Conservation (phyloP, 2,888 invertebrate genomes). For the Marronus borbonicus region DNA sequence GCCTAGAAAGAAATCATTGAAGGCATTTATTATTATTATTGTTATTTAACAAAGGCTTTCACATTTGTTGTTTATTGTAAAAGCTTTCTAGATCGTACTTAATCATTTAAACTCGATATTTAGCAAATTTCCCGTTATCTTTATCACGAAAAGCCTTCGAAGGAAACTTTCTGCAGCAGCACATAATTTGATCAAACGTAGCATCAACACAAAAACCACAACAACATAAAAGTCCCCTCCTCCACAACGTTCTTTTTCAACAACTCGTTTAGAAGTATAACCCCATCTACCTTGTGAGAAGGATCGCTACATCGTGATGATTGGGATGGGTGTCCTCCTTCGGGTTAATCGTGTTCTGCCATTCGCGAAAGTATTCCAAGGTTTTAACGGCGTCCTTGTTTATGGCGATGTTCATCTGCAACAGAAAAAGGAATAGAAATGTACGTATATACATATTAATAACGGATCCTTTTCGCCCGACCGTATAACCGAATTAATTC, state of each 20-base stretch:
- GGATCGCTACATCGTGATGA: slow-evolving; percentile 75
- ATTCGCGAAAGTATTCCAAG: slow-evolving; percentile 73
- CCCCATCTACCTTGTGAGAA: slow-evolving; percentile 71
- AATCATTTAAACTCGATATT: too few relatives aligned
- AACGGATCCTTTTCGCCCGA: neutral
- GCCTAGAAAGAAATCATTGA: too few relatives aligned
- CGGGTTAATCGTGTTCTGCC: slow-evolving; percentile 73
- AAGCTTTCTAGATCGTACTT: too few relatives aligned
- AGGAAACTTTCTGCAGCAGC: too few relatives aligned
- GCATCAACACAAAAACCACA: too few relatives aligned
- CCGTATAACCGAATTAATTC: slow-evolving; percentile 36
- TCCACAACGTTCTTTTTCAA: neutral
- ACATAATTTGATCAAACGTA: too few relatives aligned
- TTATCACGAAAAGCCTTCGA: too few relatives aligned
- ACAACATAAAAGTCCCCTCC: too few relatives aligned
- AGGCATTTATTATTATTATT: too few relatives aligned
- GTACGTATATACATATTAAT: neutral
- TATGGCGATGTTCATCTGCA: slow-evolving; percentile 66
- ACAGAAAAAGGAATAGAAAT: slow-evolving; percentile 43
- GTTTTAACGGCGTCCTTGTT: slow-evolving; percentile 72
- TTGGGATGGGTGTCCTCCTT: slow-evolving; percentile 73
- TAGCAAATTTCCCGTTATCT: too few relatives aligned
- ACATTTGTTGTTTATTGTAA: too few relatives aligned
- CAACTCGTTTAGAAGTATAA: neutral
- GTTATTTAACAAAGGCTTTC: too few relatives aligned